phyloP scores from a whole-genome alignment of 2,797 vertebrate genomes.

The Melanitta fusca region DNA sequence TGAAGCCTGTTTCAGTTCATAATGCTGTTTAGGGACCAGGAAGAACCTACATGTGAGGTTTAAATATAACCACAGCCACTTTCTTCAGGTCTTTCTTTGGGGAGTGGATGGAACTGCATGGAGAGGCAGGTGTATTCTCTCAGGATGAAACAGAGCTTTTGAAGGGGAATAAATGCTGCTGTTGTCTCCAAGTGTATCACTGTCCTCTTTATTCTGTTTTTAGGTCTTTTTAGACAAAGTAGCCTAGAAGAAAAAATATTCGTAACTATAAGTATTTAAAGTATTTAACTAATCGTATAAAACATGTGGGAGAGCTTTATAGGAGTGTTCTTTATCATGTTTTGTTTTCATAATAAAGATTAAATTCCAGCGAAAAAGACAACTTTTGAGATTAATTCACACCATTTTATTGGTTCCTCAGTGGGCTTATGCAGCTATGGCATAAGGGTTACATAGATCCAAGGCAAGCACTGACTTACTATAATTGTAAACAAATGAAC shows the following conservation, averaged over 20 bases:
- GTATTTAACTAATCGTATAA: background rate
- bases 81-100: slow-evolving; percentile 23
- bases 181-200: background rate
- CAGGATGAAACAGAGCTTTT: slow-evolving; percentile 17
- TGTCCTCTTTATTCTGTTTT: background rate
- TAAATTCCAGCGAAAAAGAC: background rate
- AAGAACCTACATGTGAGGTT: slow-evolving; percentile 38
- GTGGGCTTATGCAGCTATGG: background rate
- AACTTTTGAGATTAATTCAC: background rate
- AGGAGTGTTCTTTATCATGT: background rate
- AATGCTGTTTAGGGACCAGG: background rate
- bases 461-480: background rate
- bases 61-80: slow-evolving; percentile 49
- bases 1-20: slow-evolving; percentile 20
- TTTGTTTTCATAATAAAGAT: background rate
- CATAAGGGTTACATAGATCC: background rate
- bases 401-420: background rate
- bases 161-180: background rate
- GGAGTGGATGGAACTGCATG: background rate
- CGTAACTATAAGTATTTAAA: background rate
- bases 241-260: background rate
- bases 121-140: slow-evolving; percentile 30
- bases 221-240: background rate
- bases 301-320: background rate
- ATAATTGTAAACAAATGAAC: background rate